phyloP scores from a whole-genome alignment of 2,113 vertebrate species.

The Colistium nudipinnis region DNA sequence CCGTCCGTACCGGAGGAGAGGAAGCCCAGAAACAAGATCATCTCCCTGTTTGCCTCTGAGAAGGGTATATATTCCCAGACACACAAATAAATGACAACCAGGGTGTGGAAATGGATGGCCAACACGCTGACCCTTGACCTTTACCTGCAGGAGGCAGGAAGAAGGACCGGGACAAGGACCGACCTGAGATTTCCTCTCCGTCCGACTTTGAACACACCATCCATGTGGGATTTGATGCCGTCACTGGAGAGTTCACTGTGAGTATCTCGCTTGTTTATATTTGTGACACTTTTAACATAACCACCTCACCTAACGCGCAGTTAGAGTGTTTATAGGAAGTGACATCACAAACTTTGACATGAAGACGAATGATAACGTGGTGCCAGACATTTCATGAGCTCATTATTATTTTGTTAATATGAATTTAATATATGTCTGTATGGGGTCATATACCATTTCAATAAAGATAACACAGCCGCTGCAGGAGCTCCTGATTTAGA shows the following conservation, averaged over 20 bases:
- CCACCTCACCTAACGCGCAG: too few relatives aligned
- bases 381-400: too few relatives aligned
- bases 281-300: background rate
- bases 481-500: background rate
- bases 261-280: slow-evolving; percentile 61
- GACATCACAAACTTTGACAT: too few relatives aligned
- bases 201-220: slow-evolving; percentile 99
- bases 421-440: too few relatives aligned
- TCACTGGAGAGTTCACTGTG: slow-evolving; percentile 98
- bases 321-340: too few relatives aligned
- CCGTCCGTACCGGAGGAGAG: slow-evolving; percentile 96
- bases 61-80: slow-evolving; percentile 83
- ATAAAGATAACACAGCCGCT: background rate
- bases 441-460: background rate
- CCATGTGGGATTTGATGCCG: slow-evolving; percentile 96
- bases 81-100: background rate
- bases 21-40: slow-evolving; percentile 94
- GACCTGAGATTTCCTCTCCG: slow-evolving; percentile 95
- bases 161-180: slow-evolving; percentile 95
- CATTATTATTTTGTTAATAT: too few relatives aligned
- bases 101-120: background rate
- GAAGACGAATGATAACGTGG: too few relatives aligned
- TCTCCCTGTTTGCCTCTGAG: slow-evolving; percentile 94
- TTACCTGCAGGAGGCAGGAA: slow-evolving; percentile 87
- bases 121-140: slow-evolving; percentile 27